phyloP scores from a whole-genome alignment of 2,113 vertebrate species.

The Apeltes quadracus region DNA sequence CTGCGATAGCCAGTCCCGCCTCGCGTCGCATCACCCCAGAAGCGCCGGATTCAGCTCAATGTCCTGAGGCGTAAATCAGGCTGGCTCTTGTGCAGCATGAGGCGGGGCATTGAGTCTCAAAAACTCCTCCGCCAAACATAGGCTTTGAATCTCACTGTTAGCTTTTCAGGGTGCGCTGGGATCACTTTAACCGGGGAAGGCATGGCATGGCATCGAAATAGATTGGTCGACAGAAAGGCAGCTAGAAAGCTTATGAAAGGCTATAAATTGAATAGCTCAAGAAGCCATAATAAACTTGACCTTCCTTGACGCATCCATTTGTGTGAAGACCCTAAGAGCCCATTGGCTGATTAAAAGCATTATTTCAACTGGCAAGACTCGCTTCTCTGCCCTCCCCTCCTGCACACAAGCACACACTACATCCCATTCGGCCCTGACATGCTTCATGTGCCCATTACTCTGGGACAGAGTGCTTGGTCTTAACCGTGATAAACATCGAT shows the following conservation, averaged over 20 bases:
- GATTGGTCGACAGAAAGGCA: not conserved
- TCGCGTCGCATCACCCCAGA: constrained; percentile 41
- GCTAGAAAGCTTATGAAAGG: constrained; percentile 18
- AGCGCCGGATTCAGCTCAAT: constrained; percentile 22
- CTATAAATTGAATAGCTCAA: constrained; percentile 43
- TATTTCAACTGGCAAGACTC: constrained; percentile 49
- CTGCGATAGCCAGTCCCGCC: constrained; percentile 31
- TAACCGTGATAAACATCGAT: constrained; percentile 25
- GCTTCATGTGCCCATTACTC: constrained; percentile 46
- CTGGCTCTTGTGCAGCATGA: constrained; percentile 38
- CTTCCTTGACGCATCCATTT: constrained; percentile 53
- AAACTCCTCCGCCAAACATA: constrained; percentile 26
- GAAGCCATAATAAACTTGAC: constrained; percentile 46
- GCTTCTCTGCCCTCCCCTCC: not conserved
- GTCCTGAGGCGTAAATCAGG: constrained; percentile 30
- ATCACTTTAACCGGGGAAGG: constrained; percentile 2
- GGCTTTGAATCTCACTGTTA: constrained; percentile 20
- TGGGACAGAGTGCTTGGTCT: constrained; percentile 42
- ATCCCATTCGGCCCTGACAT: constrained; percentile 26
- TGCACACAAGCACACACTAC: not conserved
- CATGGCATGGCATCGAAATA: not conserved
- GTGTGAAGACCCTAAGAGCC: constrained; percentile 52
- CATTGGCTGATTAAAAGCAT: constrained; percentile 70
- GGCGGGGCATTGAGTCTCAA: constrained; percentile 47
- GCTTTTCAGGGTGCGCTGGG: not conserved